Evolutionary conservation across 2,113 vertebrate species (phyloP).

Genomic region (Hydropotes inermis): DNA sequence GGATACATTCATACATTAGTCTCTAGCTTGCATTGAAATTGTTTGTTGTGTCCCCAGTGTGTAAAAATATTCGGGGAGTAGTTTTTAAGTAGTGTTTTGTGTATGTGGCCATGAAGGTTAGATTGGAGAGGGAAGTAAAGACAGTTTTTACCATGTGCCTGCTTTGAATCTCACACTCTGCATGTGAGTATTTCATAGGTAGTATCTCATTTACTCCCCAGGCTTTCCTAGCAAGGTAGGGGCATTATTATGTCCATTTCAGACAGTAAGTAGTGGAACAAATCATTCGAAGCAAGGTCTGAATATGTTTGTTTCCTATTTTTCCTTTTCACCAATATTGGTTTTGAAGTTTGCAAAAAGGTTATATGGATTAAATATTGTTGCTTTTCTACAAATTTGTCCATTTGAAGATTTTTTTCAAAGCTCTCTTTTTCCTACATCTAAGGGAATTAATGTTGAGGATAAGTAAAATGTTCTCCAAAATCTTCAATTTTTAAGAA

Average conservation of each 20-base stretch:
- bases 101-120: neutral
- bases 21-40: neutral
- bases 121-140: neutral
- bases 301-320: neutral
- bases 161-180: neutral
- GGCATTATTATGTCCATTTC: neutral
- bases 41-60: neutral
- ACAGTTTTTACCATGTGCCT: neutral
- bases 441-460: neutral
- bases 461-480: neutral
- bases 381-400: neutral
- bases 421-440: neutral
- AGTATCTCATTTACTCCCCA: neutral
- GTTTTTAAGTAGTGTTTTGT: neutral
- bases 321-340: neutral
- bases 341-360: neutral
- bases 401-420: neutral
- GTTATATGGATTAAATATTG: neutral
- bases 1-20: neutral
- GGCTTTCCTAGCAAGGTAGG: neutral
- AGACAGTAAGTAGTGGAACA: neutral
- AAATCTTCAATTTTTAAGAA: neutral
- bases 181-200: neutral
- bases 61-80: neutral
- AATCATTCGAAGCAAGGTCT: neutral